Conservation (phyloP, 2,888 invertebrate species). For the Dichetophora obliterata region DNA sequence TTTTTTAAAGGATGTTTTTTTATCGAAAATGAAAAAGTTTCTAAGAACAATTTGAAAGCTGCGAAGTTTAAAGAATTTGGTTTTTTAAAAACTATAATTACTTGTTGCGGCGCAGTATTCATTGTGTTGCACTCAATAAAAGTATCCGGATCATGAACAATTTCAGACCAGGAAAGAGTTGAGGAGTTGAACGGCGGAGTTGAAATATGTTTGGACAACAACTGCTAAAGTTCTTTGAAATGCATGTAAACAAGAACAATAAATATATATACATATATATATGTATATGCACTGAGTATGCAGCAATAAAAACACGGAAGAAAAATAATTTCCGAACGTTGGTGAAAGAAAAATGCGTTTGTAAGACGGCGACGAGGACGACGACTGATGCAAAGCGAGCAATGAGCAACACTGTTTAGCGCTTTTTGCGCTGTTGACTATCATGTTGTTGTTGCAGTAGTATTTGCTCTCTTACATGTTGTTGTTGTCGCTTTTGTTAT, state of each 20-base stretch:
- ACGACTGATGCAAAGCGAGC: slow-evolving; percentile 3
- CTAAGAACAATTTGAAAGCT: too few relatives aligned
- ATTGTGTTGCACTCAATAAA: too few relatives aligned
- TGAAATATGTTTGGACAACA: too few relatives aligned
- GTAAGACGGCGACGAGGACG: slow-evolving; percentile 3
- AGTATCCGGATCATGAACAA: too few relatives aligned
- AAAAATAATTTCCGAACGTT: neutral
- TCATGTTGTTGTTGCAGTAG: slow-evolving; percentile 18
- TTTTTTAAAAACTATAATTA: too few relatives aligned
- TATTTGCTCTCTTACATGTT: slow-evolving; percentile 7
- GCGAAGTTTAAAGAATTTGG: too few relatives aligned
- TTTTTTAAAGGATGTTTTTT: too few relatives aligned
- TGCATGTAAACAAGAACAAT: slow-evolving; percentile 20
- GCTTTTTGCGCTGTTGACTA: slow-evolving; percentile 17
- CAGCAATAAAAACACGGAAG: neutral
- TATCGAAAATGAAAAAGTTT: too few relatives aligned
- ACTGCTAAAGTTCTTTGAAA: slow-evolving; percentile 9
- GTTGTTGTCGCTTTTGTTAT: slow-evolving; percentile 1
- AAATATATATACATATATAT: neutral
- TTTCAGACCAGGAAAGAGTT: too few relatives aligned
- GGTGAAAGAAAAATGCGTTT: neutral
- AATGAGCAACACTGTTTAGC: slow-evolving; percentile 12
- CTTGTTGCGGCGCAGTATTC: too few relatives aligned
- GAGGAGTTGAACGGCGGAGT: too few relatives aligned
- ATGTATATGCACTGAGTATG: slow-evolving; percentile 40